Evolutionary conservation across 2,888 invertebrate genomes (phyloP), one percentile per base, ranked within the genome.

Genomic region (Argynnis bischoffii): DNA sequence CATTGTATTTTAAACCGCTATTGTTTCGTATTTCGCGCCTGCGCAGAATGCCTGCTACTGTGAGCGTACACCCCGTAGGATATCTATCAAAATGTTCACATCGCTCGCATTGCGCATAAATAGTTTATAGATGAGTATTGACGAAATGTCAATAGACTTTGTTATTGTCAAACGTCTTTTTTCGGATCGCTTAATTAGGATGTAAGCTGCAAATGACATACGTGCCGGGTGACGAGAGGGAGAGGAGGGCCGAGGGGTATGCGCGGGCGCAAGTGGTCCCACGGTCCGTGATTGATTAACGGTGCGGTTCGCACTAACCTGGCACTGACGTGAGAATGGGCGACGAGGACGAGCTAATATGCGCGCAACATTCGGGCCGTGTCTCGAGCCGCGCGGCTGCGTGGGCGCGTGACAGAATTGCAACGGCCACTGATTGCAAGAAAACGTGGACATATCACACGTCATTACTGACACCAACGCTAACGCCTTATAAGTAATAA

Each of bases 1-100:
- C 89, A 90, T 91, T 90, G 91, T 90, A 90, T 91, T 91, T 81
- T 90, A 90, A 90, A 89, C 85, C 87, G 82, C 90, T 83, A 91
- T 92, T 90, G 91, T 90, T 86, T 88, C 87, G 86, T 85, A 87
- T 84, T 89, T 89, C 87, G 87, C 90, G 89, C 89, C 88, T 86
- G 85, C 80, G 76, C 81, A 80, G 81, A 81, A 81, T 80, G 60
- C 35, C 56, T 15, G 21, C 63, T 16, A 47, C 66, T 69, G 55
- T 69, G 41, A 60, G 35, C 16, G 50, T 60, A 51, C 64, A n/a
- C 11, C 66, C 61, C 67, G 48, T 41, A 35, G 63, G 63, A 63
- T 50, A 63, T 66, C 65, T 68, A 64, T 70, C 72, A 72, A 66
- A 64, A 64, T 47, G 26, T 59, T 26, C 48, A 15, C 31, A 59